These are phyloP conservation scores for Rostratula benghalensis DNA, from an alignment of 2,113 vertebrate species.

Conservation along the genomic window DNA sequence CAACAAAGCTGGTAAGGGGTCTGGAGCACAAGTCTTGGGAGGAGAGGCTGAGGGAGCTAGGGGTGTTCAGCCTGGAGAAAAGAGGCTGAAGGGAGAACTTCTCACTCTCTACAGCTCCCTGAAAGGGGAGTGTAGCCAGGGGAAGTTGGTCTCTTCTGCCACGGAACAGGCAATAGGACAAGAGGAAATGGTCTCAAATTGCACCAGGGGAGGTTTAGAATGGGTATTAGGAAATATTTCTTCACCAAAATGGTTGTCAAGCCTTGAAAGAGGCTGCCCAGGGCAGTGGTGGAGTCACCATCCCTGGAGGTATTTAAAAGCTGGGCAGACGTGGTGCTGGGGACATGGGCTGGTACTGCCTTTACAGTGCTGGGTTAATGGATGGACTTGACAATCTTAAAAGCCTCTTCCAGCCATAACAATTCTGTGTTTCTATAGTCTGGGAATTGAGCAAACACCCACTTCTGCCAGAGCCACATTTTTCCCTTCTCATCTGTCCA, in stretches of 20 bases:
- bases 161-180: background rate
- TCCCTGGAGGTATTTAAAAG: background rate
- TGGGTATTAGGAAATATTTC: background rate
- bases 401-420: background rate
- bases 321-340: background rate
- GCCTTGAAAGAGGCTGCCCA: background rate
- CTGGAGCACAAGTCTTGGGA: background rate
- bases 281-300: background rate
- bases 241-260: background rate
- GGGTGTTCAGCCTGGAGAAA: background rate
- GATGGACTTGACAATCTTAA: background rate
- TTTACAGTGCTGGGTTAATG: background rate
- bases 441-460: background rate
- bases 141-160: background rate
- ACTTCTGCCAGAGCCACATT: rapidly evolving
- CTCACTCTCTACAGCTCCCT: background rate
- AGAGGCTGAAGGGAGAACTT: background rate
- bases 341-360: background rate
- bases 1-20: background rate
- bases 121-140: background rate
- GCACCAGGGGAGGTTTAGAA: background rate
- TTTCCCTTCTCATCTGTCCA: background rate
- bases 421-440: background rate
- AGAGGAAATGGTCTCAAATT: background rate
- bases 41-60: background rate